phyloP scores from a whole-genome alignment of 2,888 invertebrate genomes.

The Polyommatus iphigenia region DNA sequence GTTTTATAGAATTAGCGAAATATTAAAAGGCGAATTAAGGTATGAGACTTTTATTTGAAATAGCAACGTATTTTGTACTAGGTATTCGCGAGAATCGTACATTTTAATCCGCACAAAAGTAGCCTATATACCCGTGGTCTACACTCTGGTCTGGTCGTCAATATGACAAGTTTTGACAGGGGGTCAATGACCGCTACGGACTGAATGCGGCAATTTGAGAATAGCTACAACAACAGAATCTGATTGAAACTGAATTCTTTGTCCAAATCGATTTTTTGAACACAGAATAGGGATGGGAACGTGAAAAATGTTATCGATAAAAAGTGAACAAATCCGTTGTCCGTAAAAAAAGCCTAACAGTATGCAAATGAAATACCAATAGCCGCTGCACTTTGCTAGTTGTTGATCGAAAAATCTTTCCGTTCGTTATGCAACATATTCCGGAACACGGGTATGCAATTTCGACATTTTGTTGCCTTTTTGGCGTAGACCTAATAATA shows the following conservation, averaged over 20 bases:
- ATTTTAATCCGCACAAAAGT: too few species aligned
- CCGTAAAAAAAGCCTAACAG: conserved; percentile 1
- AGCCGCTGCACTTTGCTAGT: conserved; percentile 31
- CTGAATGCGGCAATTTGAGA: too few species aligned
- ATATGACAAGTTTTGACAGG: too few species aligned
- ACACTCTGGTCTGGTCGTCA: too few species aligned
- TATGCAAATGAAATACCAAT: conserved; percentile 32
- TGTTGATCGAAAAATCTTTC: conserved; percentile 33
- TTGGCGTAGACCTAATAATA: not conserved
- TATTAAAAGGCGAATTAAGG: too few species aligned
- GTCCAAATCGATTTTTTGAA: not conserved
- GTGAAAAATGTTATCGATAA: conserved; percentile 16
- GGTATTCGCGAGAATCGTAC: too few species aligned
- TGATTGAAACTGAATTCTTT: not conserved
- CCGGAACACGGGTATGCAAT: conserved; percentile 17
- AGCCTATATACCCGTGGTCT: too few species aligned
- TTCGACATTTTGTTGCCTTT: conserved; percentile 19
- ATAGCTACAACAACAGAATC: not conserved
- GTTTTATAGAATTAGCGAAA: too few species aligned
- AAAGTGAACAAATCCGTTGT: conserved; percentile 1
- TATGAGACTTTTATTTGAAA: too few species aligned
- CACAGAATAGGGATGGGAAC: not conserved
- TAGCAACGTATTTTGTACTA: too few species aligned
- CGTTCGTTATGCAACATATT: conserved; percentile 30
- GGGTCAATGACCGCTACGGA: too few species aligned